Evolutionary conservation across 2,113 vertebrate species (phyloP), one percentile per base, ranked within the genome.

Genomic region (Alectura lathami): DNA sequence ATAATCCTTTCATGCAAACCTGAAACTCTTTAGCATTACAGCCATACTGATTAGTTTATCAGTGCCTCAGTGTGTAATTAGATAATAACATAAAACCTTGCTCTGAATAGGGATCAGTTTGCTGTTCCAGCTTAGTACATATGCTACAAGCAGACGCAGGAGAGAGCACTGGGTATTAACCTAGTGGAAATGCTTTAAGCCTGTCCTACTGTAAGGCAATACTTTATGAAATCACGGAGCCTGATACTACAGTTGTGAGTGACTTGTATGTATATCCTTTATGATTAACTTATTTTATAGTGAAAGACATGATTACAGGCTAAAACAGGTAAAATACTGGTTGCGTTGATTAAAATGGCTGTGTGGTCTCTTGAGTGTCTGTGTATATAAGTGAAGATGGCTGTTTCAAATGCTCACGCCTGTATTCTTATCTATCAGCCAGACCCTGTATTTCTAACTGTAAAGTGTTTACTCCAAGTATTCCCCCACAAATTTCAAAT

Each of bases 141-240:
- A 73, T 73, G 75, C 36, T 21, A 42, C n/a, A 80, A 30, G 17
- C 0, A 0, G 16, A 51, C 0, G 2, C 4, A 57, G 59, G 27
- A 50, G 34, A 85, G 9, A 83, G 7, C 40, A 73, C 42, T 8
- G 27, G 6, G 15, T 76, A 27, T 36, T 32, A 56, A 93, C 8
- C 3, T 66, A n/a, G 27, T 36, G 24, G 17, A 62, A 96, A 85
- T 21, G 24, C 9, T 77, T 91, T 89, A 89, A 73, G 27, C 22
- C 17, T 73, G 8, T 69, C 30, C 17, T 69, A 5, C 36, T 57
- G 9, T 53, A 69, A 45, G 57, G 17, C 3, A 72, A 34, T 68
- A n/a, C 21, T 80, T 83, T 27, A 66, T 32, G 14, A 86, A 78
- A n/a, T 63, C 38, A 59, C 22, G 54, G 36, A 84, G 84, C 24